A percentile compares a stretch with the other conserved stretches of the same genome.
Conservation (phyloP, 2,797 vertebrate species). For the Lemur catta region DNA sequence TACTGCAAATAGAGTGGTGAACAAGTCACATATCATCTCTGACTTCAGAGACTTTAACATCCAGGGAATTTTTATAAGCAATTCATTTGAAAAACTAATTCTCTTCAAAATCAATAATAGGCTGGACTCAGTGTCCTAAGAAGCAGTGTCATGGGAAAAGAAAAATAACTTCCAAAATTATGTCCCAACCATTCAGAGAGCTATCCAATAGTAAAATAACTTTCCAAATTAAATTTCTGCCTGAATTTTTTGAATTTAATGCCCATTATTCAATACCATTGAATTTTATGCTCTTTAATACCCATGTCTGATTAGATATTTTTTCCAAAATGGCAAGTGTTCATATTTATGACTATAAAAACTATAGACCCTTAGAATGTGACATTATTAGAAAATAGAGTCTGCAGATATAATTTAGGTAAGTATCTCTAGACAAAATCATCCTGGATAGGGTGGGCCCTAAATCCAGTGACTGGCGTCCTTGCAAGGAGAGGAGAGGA, state of each 20-base stretch:
- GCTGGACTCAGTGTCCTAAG: background rate
- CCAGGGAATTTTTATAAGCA: background rate
- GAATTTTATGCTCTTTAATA: background rate
- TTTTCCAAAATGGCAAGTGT: background rate
- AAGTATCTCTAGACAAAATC: background rate
- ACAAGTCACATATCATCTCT: background rate
- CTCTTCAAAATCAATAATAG: background rate
- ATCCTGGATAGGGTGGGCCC: background rate
- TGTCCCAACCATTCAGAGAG: background rate
- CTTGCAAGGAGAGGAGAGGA: background rate
- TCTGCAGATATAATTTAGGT: background rate
- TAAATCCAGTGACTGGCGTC: no score
- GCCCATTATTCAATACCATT: background rate
- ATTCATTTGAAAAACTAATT: background rate
- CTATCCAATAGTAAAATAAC: background rate
- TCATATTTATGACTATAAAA: background rate
- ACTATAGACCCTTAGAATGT: background rate
- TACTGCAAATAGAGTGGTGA: background rate
- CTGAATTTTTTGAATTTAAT: background rate
- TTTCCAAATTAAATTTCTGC: background rate
- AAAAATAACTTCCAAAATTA: background rate
- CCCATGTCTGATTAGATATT: background rate
- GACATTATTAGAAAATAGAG: background rate
- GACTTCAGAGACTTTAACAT: background rate
- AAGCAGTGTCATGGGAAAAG: background rate